Evolutionary conservation across 2,797 vertebrate species (phyloP).

Genomic region (Atherinosoma microstoma): DNA sequence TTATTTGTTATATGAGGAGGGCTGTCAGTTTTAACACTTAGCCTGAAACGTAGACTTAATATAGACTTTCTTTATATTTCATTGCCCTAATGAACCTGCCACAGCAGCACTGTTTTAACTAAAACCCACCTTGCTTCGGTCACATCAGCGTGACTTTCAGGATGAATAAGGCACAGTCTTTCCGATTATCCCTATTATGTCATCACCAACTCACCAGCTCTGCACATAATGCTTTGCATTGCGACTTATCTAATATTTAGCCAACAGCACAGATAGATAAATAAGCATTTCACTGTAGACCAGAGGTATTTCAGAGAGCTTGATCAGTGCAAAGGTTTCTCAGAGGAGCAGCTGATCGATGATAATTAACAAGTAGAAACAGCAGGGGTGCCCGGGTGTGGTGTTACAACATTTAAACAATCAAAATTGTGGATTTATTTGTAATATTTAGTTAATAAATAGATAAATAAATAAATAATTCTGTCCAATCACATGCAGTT

Average conservation of each 20-base stretch:
- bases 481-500: neutral
- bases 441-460: neutral
- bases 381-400: constrained; percentile 3
- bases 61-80: constrained; percentile 27
- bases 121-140: constrained; percentile 34
- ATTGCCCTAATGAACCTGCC: constrained; percentile 20
- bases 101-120: constrained; percentile 37
- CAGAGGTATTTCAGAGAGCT: constrained; percentile 27
- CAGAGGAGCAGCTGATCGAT: constrained; percentile 15
- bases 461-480: neutral
- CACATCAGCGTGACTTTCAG: constrained; percentile 35
- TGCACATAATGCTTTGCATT: constrained; percentile 36
- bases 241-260: constrained; percentile 56
- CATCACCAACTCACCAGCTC: constrained; percentile 38
- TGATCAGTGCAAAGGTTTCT: constrained; percentile 37
- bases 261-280: constrained; percentile 38
- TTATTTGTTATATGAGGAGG: neutral
- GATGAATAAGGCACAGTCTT: constrained; percentile 39
- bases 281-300: constrained; percentile 29
- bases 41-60: neutral
- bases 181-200: constrained; percentile 61
- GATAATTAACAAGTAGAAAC: constrained; percentile 31
- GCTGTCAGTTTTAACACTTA: neutral
- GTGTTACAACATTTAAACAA: neutral
- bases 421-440: neutral